Base-by-base conservation (phyloP, 92 coral and sea anemone genomes). In the Scolanthus callimorphus region DNA sequence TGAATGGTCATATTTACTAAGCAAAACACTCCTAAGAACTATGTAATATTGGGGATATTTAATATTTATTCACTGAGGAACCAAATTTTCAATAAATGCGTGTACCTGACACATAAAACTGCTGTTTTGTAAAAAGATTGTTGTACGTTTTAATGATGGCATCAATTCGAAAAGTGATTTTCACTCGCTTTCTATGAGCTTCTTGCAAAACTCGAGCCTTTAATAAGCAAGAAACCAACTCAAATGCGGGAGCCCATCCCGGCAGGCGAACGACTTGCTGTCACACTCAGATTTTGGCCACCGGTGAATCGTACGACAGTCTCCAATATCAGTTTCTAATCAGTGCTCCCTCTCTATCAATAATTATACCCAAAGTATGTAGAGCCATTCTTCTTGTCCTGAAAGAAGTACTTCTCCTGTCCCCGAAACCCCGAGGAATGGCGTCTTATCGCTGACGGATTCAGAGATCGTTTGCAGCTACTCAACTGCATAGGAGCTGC, bases 401-500 rank as follows among this genome's bases (percentile, higher is more conserved):
- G 60, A 54, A 61, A 31, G 82, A 60, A 74, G n/a, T 66, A 39
- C 62, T 31, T 74, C 8, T 17, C 25, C 10, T 39, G 29, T 27
- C 67, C 67, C 11, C 12, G 23, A 9, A n/a, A 10, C 62, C 27
- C 34, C 72, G 29, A 49, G 13, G 55, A 80, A 51, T 80, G 94
- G 94, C 0, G 20, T 24, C 25, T 73, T 12, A 11, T 59, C 20
- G 84, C 84, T 17, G 62, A 74, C 0, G 70, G 62, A 53, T 85
- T 85, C 67, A 63, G 59, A 27, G 15, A 34, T 0, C 56, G 58
- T 15, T 85, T 86, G 80, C 87, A 85, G 48, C 64, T 80, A 19
- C 86, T 80, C 3, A 78, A 79, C 39, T 65, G 66, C 12, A 65
- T 85, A 0, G 92, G 92, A 22, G 86, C 92, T 1, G 51, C 68